Conservation (phyloP, 2,113 vertebrate species). For the Nanorana parkeri region DNA sequence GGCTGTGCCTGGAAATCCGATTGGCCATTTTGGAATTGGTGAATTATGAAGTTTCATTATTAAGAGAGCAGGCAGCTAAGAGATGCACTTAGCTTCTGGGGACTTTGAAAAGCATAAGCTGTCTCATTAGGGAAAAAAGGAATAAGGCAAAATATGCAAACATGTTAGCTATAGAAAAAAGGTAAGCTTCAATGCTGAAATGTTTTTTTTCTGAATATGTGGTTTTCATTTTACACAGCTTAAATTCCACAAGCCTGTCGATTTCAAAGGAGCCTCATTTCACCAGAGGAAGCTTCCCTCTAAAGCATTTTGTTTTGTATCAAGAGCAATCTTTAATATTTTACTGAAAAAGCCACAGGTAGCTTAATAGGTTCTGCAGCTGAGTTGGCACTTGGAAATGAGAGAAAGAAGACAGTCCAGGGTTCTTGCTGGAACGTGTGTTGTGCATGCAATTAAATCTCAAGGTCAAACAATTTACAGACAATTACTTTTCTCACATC, state of each 20-base stretch:
- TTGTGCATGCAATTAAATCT: constrained; percentile 90
- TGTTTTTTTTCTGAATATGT: constrained; percentile 52
- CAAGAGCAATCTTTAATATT: constrained; percentile 73
- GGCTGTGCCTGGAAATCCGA: constrained; percentile 79
- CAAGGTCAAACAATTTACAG: constrained; percentile 92
- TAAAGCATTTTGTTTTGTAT: constrained; percentile 71
- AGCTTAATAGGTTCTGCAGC: constrained; percentile 76
- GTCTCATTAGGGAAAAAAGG: constrained; percentile 80
- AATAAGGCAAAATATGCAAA: constrained; percentile 83
- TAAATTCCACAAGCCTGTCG: constrained; percentile 44
- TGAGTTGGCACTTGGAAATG: constrained; percentile 71
- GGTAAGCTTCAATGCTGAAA: constrained; percentile 35
- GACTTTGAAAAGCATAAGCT: constrained; percentile 83
- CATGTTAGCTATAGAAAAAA: constrained; percentile 73
- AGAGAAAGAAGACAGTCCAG: constrained; percentile 79
- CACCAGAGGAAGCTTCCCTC: constrained; percentile 62
- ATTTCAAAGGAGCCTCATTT: constrained; percentile 64
- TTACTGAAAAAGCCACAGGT: constrained; percentile 80
- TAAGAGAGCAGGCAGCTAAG: constrained; percentile 79
- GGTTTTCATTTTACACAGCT: constrained; percentile 47
- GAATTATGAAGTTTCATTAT: constrained; percentile 89
- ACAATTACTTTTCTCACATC: constrained; percentile 92
- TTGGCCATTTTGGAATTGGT: constrained; percentile 86
- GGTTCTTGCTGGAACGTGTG: constrained; percentile 80
- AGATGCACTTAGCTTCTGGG: constrained; percentile 83